Conservation (phyloP, 1,140 invertebrate genomes). For the Sitophilus oryzae region DNA sequence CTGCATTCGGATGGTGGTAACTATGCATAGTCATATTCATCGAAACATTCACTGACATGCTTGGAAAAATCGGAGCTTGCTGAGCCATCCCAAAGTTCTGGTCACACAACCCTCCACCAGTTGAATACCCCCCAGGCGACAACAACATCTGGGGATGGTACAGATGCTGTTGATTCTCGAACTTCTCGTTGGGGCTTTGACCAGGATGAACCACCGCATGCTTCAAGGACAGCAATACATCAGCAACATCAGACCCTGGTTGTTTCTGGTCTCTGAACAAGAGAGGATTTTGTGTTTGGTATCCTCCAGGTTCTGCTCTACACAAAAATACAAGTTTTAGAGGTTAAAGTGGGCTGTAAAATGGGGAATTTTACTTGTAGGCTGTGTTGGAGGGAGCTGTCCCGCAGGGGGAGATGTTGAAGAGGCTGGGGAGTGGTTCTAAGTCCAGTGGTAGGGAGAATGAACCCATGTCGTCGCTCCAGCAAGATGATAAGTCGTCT, state of each 20-base stretch:
- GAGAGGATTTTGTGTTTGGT: slow-evolving; percentile 32
- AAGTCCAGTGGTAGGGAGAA: slow-evolving; percentile 71
- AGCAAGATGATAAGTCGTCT: slow-evolving; percentile 47
- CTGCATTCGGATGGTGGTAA: slow-evolving; percentile 54
- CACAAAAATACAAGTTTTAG: slow-evolving; percentile 19
- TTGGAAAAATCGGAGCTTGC: slow-evolving; percentile 63
- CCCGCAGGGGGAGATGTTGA: slow-evolving; percentile 66
- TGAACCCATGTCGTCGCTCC: slow-evolving; percentile 71
- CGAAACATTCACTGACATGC: slow-evolving; percentile 93
- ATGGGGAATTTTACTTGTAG: slow-evolving; percentile 19
- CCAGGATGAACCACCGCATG: slow-evolving; percentile 80
- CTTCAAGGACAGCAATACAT: slow-evolving; percentile 78
- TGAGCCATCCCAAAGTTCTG: slow-evolving; percentile 41
- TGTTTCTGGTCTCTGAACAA: slow-evolving; percentile 35
- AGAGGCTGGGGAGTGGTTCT: slow-evolving; percentile 66
- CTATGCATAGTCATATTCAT: slow-evolving; percentile 98
- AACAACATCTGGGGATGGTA: slow-evolving; percentile 38
- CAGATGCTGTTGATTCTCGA: slow-evolving; percentile 34
- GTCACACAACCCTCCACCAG: slow-evolving; percentile 31
- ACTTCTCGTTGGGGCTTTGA: slow-evolving; percentile 35
- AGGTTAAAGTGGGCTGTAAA: no score
- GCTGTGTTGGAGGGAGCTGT: slow-evolving; percentile 17
- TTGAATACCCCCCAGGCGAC: slow-evolving; percentile 35
- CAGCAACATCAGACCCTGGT: slow-evolving; percentile 59
- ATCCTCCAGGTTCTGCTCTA: slow-evolving; percentile 33